A percentile compares a stretch with the other conserved stretches of the same genome.
Conservation (phyloP, 2,888 invertebrate genomes). For the Cynaeus angustus region DNA sequence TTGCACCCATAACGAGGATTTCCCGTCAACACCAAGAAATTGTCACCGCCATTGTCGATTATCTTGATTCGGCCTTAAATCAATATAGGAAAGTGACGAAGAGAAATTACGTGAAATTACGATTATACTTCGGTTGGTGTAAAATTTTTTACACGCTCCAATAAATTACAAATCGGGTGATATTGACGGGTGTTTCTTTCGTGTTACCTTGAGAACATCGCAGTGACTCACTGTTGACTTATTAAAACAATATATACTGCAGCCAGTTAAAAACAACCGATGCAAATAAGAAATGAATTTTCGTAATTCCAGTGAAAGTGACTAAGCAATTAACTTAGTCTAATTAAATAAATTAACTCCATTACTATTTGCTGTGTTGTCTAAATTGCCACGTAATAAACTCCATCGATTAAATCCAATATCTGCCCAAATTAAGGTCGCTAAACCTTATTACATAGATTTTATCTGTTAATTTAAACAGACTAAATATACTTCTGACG, state of each 20-base stretch:
- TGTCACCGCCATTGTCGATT: constrained; percentile 35
- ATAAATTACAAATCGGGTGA: constrained; percentile 7
- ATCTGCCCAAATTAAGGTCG: too few species aligned
- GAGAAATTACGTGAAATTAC: constrained; percentile 27
- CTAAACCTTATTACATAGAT: too few species aligned
- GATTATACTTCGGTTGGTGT: constrained; percentile 12
- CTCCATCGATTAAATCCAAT: too few species aligned
- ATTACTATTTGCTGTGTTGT: neutral
- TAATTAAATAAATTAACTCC: constrained; percentile 11
- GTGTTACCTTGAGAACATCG: constrained; percentile 37
- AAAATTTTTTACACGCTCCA: neutral
- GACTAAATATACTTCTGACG: constrained; percentile 6
- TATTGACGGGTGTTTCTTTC: neutral
- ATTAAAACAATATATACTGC: constrained; percentile 17
- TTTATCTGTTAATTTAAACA: neutral
- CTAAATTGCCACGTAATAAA: too few species aligned
- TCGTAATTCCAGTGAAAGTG: constrained; percentile 21
- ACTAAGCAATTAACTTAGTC: neutral
- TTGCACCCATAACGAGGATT: constrained; percentile 9
- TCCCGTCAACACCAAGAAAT: constrained; percentile 15
- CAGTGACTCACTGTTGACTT: constrained; percentile 7
- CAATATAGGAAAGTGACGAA: constrained; percentile 1
- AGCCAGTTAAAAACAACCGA: neutral
- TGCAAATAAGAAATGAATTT: neutral
- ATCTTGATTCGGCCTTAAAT: constrained; percentile 31